Conservation (phyloP, 2,797 vertebrate genomes). For the Microchirus variegatus region DNA sequence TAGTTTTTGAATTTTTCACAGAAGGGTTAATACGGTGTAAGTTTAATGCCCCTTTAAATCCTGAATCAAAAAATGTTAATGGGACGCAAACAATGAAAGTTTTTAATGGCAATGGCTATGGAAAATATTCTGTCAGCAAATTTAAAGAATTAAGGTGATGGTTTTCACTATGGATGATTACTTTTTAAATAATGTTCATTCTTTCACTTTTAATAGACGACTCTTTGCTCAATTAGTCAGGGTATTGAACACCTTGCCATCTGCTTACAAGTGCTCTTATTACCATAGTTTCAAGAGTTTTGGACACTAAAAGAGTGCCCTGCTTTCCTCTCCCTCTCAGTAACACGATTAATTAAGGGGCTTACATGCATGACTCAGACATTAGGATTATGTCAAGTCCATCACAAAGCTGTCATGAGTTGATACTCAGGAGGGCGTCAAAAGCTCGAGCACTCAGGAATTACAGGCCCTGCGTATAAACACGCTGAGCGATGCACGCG, state of each 20-base stretch:
- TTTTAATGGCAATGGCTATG: no score
- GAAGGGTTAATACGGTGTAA: no score
- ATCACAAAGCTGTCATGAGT: conserved; percentile 39
- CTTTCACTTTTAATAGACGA: not conserved
- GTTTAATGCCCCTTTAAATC: no score
- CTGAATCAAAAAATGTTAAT: no score
- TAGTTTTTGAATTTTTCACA: no score
- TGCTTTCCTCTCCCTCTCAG: not conserved
- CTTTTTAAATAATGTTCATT: no score
- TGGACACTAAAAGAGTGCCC: not conserved
- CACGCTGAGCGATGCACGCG: conserved; percentile 5
- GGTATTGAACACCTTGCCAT: not conserved
- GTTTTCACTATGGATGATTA: no score
- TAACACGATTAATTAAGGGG: conserved; percentile 27
- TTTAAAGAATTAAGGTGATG: no score
- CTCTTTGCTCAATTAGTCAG: not conserved
- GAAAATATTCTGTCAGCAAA: no score
- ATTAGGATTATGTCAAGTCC: conserved; percentile 20
- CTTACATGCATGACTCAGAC: conserved; percentile 14
- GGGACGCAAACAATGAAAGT: no score
- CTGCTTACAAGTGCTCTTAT: not conserved
- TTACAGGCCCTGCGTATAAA: conserved; percentile 22
- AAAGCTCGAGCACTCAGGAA: conserved; percentile 22
- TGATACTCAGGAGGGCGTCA: conserved; percentile 22
- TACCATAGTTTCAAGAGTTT: not conserved